A percentile compares a stretch with the other conserved stretches of the same genome.
phyloP scores from a whole-genome alignment of 92 coral and sea anemone species.

The Porites evermanni region DNA sequence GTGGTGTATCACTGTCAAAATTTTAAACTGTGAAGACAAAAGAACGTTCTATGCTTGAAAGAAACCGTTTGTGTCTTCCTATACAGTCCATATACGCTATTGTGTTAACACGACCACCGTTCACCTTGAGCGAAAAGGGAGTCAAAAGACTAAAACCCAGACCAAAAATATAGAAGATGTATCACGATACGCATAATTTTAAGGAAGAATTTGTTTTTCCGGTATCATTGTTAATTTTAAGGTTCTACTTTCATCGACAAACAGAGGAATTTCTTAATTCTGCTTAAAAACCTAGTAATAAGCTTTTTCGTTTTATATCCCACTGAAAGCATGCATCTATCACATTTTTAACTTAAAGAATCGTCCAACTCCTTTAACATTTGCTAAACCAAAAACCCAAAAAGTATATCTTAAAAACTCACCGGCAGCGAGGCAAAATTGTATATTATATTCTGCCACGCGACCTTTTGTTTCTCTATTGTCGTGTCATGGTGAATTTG shows the following conservation, averaged over 20 bases:
- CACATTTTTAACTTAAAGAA: not conserved
- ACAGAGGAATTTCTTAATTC: too few relatives aligned
- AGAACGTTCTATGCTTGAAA: not conserved
- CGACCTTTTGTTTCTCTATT: constrained; percentile 31
- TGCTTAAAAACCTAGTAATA: too few relatives aligned
- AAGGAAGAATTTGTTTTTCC: not conserved
- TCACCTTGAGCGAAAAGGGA: not conserved
- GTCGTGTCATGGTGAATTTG: constrained; percentile 18
- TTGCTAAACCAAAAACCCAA: not conserved
- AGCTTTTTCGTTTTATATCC: not conserved
- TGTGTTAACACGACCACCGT: not conserved
- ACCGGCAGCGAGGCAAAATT: not conserved
- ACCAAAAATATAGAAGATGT: not conserved
- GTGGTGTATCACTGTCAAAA: not conserved
- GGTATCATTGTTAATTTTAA: too few relatives aligned
- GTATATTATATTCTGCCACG: constrained; percentile 34
- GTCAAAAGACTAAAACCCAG: not conserved
- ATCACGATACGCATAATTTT: not conserved
- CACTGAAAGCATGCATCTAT: not conserved
- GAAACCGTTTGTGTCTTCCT: constrained; percentile 6
- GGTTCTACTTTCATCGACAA: too few relatives aligned
- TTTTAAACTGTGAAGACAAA: constrained; percentile 10
- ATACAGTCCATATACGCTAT: not conserved
- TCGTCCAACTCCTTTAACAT: not conserved
- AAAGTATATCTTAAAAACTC: not conserved